Evolutionary conservation across 2,888 invertebrate genomes (phyloP).

Genomic region (Charanyca ferruginea): DNA sequence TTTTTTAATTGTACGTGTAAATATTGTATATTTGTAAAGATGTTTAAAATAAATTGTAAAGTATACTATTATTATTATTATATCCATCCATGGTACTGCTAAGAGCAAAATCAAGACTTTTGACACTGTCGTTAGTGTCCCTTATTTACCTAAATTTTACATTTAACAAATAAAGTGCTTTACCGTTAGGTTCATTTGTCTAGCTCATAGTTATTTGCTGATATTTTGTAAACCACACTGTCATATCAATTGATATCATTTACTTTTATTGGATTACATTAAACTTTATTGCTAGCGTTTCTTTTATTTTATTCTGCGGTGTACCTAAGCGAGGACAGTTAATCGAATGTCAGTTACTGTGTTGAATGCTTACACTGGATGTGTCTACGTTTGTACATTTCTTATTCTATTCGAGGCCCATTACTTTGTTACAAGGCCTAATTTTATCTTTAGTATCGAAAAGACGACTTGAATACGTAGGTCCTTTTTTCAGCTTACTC

Average conservation of each 20-base stretch:
- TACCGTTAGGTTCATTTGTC: background rate
- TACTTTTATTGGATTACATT: conserved; percentile 36
- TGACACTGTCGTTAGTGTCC: background rate
- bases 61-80: no score
- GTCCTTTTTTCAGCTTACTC: background rate
- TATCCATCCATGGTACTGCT: background rate
- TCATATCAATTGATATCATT: conserved; percentile 25
- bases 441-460: conserved; percentile 14
- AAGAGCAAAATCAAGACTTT: background rate
- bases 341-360: conserved; percentile 58
- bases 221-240: conserved; percentile 10
- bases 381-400: conserved; percentile 33
- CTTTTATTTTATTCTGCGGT: conserved; percentile 49
- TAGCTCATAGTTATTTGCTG: background rate
- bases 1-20: no score
- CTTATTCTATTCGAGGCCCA: conserved; percentile 35
- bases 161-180: background rate
- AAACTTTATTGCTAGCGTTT: conserved; percentile 37
- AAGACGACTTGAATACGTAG: conserved; percentile 9
- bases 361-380: conserved; percentile 48
- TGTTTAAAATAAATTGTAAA: no score
- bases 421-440: conserved; percentile 26
- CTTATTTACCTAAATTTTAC: background rate
- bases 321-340: conserved; percentile 39
- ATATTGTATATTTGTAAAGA: no score